Percentiles rank a stretch among this genome's conserved stretches.
These are phyloP conservation scores for Trichopria drosophilae DNA, from an alignment of 2,888 invertebrate species.

Conservation along the genomic window DNA sequence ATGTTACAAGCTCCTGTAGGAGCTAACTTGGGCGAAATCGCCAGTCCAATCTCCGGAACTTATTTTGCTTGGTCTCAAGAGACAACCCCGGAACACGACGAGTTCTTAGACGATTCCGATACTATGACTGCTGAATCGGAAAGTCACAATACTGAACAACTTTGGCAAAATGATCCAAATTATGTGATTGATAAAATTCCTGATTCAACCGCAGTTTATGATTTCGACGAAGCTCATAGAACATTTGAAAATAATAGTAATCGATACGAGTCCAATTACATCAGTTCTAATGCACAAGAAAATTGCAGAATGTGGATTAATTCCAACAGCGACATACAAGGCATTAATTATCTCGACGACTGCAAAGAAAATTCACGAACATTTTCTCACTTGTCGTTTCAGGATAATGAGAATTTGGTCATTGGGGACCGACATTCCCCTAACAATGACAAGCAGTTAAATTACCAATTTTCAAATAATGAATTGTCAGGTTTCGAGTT, in stretches of 20 bases:
- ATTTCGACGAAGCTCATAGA: constrained; percentile 33
- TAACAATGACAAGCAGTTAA: too few relatives aligned
- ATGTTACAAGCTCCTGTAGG: constrained; percentile 55
- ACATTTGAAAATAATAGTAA: constrained; percentile 18
- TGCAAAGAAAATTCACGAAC: too few relatives aligned
- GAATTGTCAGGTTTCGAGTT: too few relatives aligned
- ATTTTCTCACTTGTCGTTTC: too few relatives aligned
- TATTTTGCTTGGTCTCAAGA: constrained; percentile 24
- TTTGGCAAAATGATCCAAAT: constrained; percentile 30
- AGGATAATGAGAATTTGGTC: too few relatives aligned
- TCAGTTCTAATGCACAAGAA: constrained; percentile 40
- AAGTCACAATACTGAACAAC: constrained; percentile 41
- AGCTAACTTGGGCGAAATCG: constrained; percentile 51
- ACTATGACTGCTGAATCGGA: constrained; percentile 54
- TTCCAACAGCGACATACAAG: constrained; percentile 36
- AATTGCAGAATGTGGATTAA: constrained; percentile 48
- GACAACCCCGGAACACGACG: constrained; percentile 23
- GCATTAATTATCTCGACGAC: too few relatives aligned
- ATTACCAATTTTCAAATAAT: too few relatives aligned
- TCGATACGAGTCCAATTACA: constrained; percentile 36
- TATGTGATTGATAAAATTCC: constrained; percentile 18
- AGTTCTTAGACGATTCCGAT: constrained; percentile 50
- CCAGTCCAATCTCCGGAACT: constrained; percentile 42
- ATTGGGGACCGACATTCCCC: too few relatives aligned
- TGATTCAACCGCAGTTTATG: constrained; percentile 31